Evolutionary conservation across 2,797 vertebrate species (phyloP).

Genomic region (Valencia hispanica): DNA sequence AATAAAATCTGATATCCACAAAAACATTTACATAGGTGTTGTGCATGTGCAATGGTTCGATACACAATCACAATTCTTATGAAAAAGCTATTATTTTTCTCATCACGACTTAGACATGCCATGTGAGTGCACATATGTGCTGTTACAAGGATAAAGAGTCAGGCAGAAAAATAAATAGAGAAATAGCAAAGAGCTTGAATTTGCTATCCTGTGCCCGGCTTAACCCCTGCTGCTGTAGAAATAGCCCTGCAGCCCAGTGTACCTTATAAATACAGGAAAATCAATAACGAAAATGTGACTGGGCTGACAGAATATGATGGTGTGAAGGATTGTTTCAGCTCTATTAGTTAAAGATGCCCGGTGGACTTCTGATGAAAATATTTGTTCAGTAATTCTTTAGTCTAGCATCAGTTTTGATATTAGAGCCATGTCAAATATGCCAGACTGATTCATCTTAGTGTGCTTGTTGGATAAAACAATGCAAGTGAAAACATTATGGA

Average conservation of each 20-base stretch:
- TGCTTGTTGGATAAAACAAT: not conserved
- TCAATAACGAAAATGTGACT: conserved; percentile 39
- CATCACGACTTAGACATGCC: conserved; percentile 6
- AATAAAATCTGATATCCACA: conserved; percentile 15
- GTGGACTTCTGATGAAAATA: conserved; percentile 3
- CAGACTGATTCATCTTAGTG: not conserved
- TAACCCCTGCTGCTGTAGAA: conserved; percentile 46
- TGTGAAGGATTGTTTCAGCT: conserved; percentile 23
- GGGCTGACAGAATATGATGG: conserved; percentile 15
- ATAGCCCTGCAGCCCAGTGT: conserved; percentile 25
- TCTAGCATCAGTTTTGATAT: not conserved
- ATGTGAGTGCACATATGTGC: conserved; percentile 1
- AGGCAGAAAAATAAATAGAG: conserved; percentile 16
- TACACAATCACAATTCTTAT: conserved; percentile 7
- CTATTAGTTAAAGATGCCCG: conserved; percentile 1
- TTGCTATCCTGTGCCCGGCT: conserved; percentile 33
- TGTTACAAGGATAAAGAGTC: conserved; percentile 8
- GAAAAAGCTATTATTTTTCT: conserved; percentile 22
- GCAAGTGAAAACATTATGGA: not conserved
- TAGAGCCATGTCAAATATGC: not conserved
- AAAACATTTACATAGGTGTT: conserved; percentile 12
- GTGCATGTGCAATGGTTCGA: conserved; percentile 2
- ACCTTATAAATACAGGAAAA: conserved; percentile 34
- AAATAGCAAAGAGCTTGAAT: conserved; percentile 29
- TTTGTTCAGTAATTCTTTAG: not conserved